These are phyloP conservation scores for Cuculus canorus DNA, from an alignment of 2,797 vertebrate species.

Conservation along the genomic window DNA sequence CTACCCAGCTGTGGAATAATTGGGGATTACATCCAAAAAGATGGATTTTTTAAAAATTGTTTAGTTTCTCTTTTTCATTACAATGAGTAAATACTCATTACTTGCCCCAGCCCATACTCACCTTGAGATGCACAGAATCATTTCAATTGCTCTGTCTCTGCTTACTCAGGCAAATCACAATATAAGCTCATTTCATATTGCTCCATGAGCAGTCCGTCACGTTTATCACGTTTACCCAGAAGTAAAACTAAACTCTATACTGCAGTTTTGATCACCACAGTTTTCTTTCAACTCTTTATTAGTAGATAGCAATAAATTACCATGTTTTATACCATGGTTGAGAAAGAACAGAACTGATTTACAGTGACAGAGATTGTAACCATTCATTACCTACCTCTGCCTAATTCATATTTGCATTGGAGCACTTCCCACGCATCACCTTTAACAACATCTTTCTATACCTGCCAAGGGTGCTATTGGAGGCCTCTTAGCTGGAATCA, in stretches of 20 bases:
- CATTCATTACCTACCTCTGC: too few relatives aligned
- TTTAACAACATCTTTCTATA: not conserved
- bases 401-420: fast-evolving
- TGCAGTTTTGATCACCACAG: not conserved
- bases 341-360: not conserved
- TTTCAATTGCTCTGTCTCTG: not conserved
- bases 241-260: not conserved
- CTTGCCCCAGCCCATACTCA: too few relatives aligned
- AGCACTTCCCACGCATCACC: fast-evolving
- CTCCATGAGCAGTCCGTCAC: not conserved
- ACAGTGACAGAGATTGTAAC: fast-evolving
- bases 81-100: not conserved
- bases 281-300: not conserved
- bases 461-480: slow-evolving; percentile 80
- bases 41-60: not conserved
- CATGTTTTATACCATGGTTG: fast-evolving
- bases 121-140: not conserved
- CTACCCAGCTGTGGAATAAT: not conserved
- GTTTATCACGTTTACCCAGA: fast-evolving
- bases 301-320: not conserved
- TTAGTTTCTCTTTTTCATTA: not conserved
- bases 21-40: not conserved
- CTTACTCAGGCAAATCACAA: not conserved
- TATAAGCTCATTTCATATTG: not conserved
- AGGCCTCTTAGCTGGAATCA: slow-evolving; percentile 79